These are phyloP conservation scores for Formica aserva DNA, from an alignment of 2,888 invertebrate genomes.

Conservation along the genomic window DNA sequence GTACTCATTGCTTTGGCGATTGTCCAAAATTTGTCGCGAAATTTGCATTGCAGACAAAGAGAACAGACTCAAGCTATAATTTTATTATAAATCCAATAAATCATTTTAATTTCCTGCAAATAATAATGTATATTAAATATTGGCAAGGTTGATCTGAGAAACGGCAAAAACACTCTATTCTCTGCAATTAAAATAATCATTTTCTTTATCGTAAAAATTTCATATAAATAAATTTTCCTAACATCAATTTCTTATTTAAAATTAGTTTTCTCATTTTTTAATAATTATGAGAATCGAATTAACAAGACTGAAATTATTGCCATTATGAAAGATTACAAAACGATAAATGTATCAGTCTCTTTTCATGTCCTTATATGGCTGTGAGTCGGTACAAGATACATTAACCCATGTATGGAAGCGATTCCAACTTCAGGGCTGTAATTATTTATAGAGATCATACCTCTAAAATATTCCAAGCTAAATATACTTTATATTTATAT, in stretches of 20 bases:
- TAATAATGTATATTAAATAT: not conserved
- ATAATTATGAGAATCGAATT: not conserved
- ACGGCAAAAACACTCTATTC: not conserved
- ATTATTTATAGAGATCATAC: not conserved
- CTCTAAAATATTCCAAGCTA: not conserved
- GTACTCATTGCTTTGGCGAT: not conserved
- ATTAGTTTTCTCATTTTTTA: not conserved
- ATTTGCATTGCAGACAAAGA: not conserved
- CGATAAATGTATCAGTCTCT: conserved; percentile 23
- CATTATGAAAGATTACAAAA: conserved; percentile 8
- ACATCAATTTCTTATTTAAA: not conserved
- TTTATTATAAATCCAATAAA: not conserved
- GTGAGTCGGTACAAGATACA: not conserved
- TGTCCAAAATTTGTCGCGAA: not conserved
- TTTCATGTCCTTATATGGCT: conserved; percentile 51
- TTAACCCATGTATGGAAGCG: conserved; percentile 50
- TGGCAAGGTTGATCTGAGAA: not conserved
- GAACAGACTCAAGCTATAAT: not conserved
- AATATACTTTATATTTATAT: not conserved
- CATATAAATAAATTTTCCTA: not conserved
- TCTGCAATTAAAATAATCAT: not conserved
- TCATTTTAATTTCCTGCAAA: not conserved
- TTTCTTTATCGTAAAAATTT: not conserved
- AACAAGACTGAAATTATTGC: not conserved
- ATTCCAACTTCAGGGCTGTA: conserved; percentile 41